Evolutionary conservation across 2,113 vertebrate species (phyloP), one percentile per base, ranked within the genome.

Genomic region (Clupea harengus): DNA sequence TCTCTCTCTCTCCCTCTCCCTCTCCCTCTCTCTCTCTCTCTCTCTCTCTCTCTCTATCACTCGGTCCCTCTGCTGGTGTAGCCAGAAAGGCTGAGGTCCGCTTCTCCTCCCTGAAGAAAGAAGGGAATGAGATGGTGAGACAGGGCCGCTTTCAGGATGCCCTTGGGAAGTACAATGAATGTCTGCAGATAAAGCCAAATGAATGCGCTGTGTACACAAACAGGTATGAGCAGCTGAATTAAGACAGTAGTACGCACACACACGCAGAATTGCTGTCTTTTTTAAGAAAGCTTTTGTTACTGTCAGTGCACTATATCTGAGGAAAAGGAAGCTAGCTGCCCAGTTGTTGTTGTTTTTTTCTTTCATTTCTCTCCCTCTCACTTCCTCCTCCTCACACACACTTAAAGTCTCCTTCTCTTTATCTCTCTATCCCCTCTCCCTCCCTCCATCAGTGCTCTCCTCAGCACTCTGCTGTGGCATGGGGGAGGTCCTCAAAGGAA

Each of bases 121-220:
- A 97, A 93, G 98, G 97, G 81, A 99, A 99, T 86, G 94, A 95
- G 6, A 93, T 94, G 91, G 97, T 98, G 44, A 98, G 96, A 94
- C 92, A 90, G 6, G 93, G 95, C 32, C 92, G 93, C 83, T 99
- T 96, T 82, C 91, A 93, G 90, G 95, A 95, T 84, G 98, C 97
- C 81, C 49, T 95, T 90, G 92, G 92, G 80, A 98, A 97, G 91
- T 99, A 99, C 93, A 96, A 82, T 0, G 96, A 97, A 85, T 99
- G 98, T 91, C 92, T 99, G 81, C 86, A 91, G 75, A 90, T 98
- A 64, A 98, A 97, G 91, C 87, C 94, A 0, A 89, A 94, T 3
- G 97, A 98, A 86, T 96, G 95, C 88, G 86, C 94, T 0, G 84
- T 99, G 89, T 97, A 97, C 92, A 99, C 98, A n/a, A 99, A 99